A percentile compares a stretch with the other conserved stretches of the same genome.
phyloP scores from a whole-genome alignment of 2,888 invertebrate species.

The Notodonta ziczac region DNA sequence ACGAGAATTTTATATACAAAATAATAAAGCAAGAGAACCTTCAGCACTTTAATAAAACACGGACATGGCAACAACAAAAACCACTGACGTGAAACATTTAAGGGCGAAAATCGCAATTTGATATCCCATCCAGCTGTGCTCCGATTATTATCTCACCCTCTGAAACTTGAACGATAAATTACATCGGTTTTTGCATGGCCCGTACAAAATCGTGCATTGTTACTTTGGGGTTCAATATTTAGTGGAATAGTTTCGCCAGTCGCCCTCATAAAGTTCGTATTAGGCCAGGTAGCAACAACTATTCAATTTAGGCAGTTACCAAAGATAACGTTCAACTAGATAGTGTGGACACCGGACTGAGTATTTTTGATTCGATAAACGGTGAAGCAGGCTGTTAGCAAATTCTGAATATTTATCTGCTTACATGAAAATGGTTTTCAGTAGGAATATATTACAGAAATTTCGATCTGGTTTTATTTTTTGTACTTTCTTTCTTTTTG shows the following conservation, averaged over 20 bases:
- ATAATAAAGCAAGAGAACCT: background rate
- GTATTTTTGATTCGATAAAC: no score
- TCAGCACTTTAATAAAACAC: conserved; percentile 1
- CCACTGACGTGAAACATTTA: conserved; percentile 6
- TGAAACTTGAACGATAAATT: conserved; percentile 59
- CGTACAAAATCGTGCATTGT: conserved; percentile 59
- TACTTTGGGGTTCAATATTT: conserved; percentile 58
- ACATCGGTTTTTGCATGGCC: conserved; percentile 61
- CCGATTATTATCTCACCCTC: conserved; percentile 31
- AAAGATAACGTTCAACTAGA: conserved; percentile 22
- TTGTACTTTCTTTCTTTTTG: no score
- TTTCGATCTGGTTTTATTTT: no score
- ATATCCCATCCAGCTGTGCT: conserved; percentile 18
- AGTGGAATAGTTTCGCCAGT: conserved; percentile 67
- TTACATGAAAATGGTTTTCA: no score
- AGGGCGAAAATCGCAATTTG: conserved; percentile 15
- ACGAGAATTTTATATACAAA: no score
- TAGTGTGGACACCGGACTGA: conserved; percentile 6
- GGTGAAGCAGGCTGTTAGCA: background rate
- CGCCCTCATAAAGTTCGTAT: conserved; percentile 54
- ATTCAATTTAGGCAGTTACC: conserved; percentile 31
- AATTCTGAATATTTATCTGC: no score
- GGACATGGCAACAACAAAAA: background rate
- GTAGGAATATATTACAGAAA: no score
- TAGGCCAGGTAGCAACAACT: conserved; percentile 37